phyloP scores from a whole-genome alignment of 2,888 invertebrate species.

The Lasius platythorax region DNA sequence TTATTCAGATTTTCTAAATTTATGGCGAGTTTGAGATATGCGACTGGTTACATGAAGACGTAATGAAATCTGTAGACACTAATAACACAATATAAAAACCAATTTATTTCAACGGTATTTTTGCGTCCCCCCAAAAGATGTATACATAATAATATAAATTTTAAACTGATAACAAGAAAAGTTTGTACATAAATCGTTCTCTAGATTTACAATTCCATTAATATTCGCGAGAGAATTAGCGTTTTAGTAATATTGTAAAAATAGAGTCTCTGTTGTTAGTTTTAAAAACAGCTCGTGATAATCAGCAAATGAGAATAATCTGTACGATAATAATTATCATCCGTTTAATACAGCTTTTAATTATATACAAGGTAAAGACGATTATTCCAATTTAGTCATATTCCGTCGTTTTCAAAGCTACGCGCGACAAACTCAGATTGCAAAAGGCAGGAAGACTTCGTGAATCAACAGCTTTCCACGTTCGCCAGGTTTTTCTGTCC shows the following conservation, averaged over 20 bases:
- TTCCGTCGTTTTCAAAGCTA: background rate
- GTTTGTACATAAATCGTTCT: background rate
- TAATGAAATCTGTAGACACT: conserved; percentile 2
- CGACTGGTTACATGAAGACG: background rate
- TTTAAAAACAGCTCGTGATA: background rate
- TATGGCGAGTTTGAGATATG: background rate
- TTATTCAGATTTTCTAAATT: background rate
- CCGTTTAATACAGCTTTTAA: background rate
- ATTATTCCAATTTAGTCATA: background rate
- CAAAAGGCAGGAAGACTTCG: background rate
- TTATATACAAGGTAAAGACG: background rate
- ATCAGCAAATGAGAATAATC: background rate
- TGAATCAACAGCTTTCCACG: background rate
- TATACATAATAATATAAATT: background rate
- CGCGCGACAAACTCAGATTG: background rate
- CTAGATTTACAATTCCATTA: background rate
- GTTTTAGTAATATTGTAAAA: background rate
- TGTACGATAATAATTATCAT: background rate
- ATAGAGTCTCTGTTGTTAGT: background rate
- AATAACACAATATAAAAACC: background rate
- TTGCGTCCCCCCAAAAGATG: background rate
- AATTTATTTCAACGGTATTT: background rate
- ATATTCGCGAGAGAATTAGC: background rate
- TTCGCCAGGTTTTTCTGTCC: conserved; percentile 11
- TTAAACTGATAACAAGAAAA: background rate